phyloP scores from a whole-genome alignment of 2,113 vertebrate species.

The Psittacula cyanocephala region DNA sequence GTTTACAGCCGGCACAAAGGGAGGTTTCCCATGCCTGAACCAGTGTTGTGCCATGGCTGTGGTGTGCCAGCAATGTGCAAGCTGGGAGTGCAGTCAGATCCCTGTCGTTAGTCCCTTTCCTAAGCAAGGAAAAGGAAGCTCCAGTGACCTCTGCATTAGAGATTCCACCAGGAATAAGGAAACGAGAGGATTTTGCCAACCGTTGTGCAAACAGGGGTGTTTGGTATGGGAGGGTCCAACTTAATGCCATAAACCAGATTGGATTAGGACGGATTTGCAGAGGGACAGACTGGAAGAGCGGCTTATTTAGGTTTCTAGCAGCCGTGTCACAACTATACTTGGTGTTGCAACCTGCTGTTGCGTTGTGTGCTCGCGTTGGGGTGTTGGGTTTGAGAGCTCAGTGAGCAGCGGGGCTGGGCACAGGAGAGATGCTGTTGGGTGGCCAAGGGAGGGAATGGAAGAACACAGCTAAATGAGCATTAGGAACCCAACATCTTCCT shows the following conservation, averaged over 20 bases:
- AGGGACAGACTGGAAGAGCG: not conserved
- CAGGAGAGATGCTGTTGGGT: not conserved
- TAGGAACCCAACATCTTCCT: accelerated
- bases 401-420: not conserved
- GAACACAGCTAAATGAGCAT: not conserved
- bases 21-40: not conserved
- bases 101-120: not conserved
- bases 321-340: not conserved
- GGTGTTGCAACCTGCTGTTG: not conserved
- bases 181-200: not conserved
- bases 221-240: not conserved
- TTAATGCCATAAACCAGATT: slow-evolving; percentile 1
- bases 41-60: accelerated
- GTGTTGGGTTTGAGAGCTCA: not conserved
- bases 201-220: not conserved
- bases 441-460: not conserved
- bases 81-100: not conserved
- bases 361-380: accelerated
- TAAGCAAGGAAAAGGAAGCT: accelerated
- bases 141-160: not conserved
- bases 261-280: slow-evolving; percentile 58
- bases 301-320: not conserved
- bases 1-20: accelerated
- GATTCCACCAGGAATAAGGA: not conserved
- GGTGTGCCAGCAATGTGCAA: accelerated